Evolutionary conservation across 2,797 vertebrate species (phyloP).

Genomic region (Pangasius macronema): DNA sequence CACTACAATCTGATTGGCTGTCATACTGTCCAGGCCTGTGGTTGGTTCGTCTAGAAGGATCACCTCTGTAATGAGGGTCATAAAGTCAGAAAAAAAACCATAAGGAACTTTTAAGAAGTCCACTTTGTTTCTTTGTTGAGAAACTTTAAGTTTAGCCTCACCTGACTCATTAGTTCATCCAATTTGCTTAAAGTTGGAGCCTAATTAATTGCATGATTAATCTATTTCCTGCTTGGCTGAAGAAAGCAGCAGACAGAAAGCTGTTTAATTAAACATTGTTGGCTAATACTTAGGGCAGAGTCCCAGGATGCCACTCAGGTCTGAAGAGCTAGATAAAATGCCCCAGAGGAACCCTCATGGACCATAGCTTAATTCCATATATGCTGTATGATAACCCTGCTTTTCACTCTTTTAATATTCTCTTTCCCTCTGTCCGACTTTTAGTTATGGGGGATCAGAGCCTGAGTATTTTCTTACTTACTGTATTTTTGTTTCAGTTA

Average conservation of each 20-base stretch:
- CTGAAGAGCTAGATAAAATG: conserved; percentile 71
- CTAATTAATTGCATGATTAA: conserved; percentile 82
- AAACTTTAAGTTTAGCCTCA: conserved; percentile 52
- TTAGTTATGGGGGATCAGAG: background rate
- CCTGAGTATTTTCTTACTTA: background rate
- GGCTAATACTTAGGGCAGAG: conserved; percentile 75
- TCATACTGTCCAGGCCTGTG: conserved; percentile 94
- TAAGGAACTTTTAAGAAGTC: conserved; percentile 66
- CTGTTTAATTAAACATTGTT: conserved; percentile 68
- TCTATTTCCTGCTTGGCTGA: conserved; percentile 83
- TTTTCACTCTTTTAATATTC: conserved; percentile 64
- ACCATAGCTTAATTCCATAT: conserved; percentile 64
- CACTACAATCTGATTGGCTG: conserved; percentile 89
- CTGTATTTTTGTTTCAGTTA: conserved; percentile 1
- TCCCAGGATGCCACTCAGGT: conserved; percentile 64
- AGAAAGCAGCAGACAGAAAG: conserved; percentile 74
- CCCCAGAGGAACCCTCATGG: conserved; percentile 63
- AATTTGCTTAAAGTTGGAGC: conserved; percentile 75
- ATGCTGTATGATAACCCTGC: conserved; percentile 67
- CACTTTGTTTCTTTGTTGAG: conserved; percentile 42
- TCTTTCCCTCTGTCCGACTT: conserved; percentile 44
- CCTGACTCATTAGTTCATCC: conserved; percentile 51
- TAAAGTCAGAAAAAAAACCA: conserved; percentile 27
- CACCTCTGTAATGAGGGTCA: conserved; percentile 75
- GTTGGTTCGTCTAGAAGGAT: conserved; percentile 95